phyloP scores from a whole-genome alignment of 2,113 vertebrate genomes.

The Chaetura pelagica region DNA sequence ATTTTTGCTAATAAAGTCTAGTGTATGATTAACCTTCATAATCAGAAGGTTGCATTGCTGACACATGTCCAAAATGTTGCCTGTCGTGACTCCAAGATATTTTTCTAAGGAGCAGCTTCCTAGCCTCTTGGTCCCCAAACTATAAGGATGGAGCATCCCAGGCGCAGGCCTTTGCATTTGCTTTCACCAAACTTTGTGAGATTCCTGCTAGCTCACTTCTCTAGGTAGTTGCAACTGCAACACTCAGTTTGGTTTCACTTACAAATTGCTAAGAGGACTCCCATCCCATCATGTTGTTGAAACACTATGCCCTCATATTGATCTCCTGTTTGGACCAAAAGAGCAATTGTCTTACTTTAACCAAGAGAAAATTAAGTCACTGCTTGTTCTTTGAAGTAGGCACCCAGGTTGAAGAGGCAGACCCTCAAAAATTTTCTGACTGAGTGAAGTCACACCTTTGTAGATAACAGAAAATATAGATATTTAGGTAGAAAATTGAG shows the following conservation, averaged over 20 bases:
- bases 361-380: neutral
- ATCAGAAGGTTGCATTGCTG: neutral
- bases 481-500: too few species aligned
- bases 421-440: neutral
- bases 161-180: neutral
- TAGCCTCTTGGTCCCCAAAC: neutral
- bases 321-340: neutral
- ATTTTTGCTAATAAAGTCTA: neutral
- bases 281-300: too few species aligned
- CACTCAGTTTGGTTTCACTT: neutral
- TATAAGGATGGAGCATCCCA: neutral
- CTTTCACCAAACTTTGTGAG: neutral
- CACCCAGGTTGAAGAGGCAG: too few species aligned
- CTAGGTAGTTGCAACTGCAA: neutral
- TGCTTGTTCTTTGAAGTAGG: neutral
- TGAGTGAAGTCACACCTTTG: neutral
- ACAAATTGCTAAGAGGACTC: neutral
- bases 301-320: fast-evolving
- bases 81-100: neutral
- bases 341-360: neutral
- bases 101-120: neutral
- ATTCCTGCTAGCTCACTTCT: neutral
- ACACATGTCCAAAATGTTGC: neutral
- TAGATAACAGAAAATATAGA: neutral
- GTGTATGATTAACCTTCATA: neutral